A percentile compares a stretch with the other conserved stretches of the same genome.
Evolutionary conservation across 2,797 vertebrate species (phyloP).

Genomic region (Pseudochirops corinnae): DNA sequence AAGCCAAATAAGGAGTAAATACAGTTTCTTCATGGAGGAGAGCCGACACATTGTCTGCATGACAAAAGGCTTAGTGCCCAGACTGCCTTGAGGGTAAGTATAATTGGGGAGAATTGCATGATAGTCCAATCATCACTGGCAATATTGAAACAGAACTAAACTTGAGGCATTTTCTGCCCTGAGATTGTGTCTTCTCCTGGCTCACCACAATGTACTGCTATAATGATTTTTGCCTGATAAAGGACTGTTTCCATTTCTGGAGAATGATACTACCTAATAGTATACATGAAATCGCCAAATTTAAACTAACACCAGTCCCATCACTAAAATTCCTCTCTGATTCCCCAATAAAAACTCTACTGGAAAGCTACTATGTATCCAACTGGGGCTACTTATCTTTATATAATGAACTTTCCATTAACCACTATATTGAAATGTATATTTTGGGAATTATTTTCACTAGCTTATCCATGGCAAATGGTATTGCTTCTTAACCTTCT

Average conservation of each 20-base stretch:
- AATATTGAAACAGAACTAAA: constrained; percentile 37
- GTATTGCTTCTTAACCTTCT: background rate
- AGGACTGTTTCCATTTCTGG: constrained; percentile 66
- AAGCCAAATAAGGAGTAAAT: background rate
- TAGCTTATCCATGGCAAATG: background rate
- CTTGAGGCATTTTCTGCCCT: constrained; percentile 20
- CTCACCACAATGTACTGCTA: constrained; percentile 48
- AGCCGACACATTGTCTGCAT: constrained; percentile 2
- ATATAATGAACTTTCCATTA: background rate
- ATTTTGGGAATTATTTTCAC: background rate
- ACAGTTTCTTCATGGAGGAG: constrained; percentile 20
- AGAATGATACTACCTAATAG: constrained; percentile 47
- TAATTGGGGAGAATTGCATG: constrained; percentile 56
- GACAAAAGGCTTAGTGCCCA: constrained; percentile 24
- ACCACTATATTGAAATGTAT: background rate
- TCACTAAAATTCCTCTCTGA: background rate
- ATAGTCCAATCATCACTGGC: constrained; percentile 34
- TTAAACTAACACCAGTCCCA: constrained; percentile 9
- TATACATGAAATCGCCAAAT: constrained; percentile 49
- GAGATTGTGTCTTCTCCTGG: constrained; percentile 19
- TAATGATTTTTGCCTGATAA: constrained; percentile 68
- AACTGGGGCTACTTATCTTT: background rate
- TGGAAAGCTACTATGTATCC: background rate
- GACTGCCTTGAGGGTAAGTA: constrained; percentile 50
- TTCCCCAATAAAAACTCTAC: background rate